Base-by-base conservation (phyloP, 1,140 invertebrate genomes). In the Stenopsyche tienmushanensis region DNA sequence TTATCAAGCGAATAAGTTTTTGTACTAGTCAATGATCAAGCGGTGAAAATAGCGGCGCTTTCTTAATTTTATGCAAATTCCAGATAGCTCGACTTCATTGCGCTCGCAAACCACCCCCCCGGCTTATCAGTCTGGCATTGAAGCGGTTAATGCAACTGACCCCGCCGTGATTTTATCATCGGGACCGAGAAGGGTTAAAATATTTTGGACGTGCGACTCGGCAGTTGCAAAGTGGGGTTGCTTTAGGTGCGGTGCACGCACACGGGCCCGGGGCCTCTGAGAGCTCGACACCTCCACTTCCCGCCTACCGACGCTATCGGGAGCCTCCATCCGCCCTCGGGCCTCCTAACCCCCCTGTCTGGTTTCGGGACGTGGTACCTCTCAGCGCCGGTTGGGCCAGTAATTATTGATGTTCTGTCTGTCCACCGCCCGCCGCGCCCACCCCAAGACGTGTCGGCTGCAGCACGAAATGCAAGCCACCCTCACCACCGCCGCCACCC, bases 401-500 rank as follows among this genome's bases (percentile, higher is more conserved):
- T 70, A 70, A 70, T 70, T 70, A 70, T 70, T 70, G 68, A 70
- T 70, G 68, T 70, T 70, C 68, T 64, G 68, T 70, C 68, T 66
- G 68, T 66, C 68, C 64, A 52, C 64, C 65, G 23, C 58, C 57
- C 57, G 29, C 26, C 53, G 29, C 17, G 26, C 54, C 64, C 55
- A 26, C 54, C 63, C 63, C 54, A 65, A 47, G 53, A 45, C 63
- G 41, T 25, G 50, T 44, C 41, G 26, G 49, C 62, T 18, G 17
- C 18, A 45, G 29, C 41, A 44, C 57, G 9, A 24, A 44, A 23
- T 47, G 57, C 41, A 44, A 17, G 8, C 55, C 41, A 10, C 29
- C 57, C 20, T 13, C 57, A 42, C 57, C 57, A n/a, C 57, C 2
- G 34, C 54, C 15, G 29, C 29, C 50, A 5, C 24, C 50, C 50